Conservation (phyloP, 2,888 invertebrate species). For the Mythimna impura region DNA sequence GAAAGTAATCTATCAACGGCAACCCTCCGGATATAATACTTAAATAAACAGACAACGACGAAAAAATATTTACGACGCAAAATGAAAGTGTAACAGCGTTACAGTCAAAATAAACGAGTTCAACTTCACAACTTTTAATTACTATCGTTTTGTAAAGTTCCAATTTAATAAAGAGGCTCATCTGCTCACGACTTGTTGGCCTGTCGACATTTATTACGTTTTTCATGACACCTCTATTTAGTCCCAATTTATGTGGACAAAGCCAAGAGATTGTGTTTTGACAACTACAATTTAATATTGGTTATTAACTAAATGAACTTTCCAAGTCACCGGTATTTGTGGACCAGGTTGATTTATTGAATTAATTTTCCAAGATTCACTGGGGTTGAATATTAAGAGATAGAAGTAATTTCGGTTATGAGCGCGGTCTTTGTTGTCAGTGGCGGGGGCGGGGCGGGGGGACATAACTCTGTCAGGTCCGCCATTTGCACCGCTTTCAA, state of each 20-base stretch:
- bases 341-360: constrained; percentile 84
- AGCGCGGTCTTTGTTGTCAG: constrained; percentile 82
- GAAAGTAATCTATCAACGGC: constrained; percentile 82
- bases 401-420: constrained; percentile 85
- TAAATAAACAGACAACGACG: constrained; percentile 76
- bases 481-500: constrained; percentile 67
- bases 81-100: constrained; percentile 69
- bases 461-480: constrained; percentile 78
- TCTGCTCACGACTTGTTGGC: constrained; percentile 43
- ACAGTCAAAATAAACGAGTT: constrained; percentile 69
- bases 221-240: constrained; percentile 67
- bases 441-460: constrained; percentile 71
- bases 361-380: constrained; percentile 87
- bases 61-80: constrained; percentile 69
- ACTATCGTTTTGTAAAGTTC: constrained; percentile 65
- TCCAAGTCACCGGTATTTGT: constrained; percentile 79
- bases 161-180: constrained; percentile 66
- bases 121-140: constrained; percentile 72
- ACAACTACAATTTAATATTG: constrained; percentile 77
- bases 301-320: constrained; percentile 78
- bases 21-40: constrained; percentile 79
- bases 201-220: constrained; percentile 66
- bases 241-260: constrained; percentile 72
- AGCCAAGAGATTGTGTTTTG: constrained; percentile 67
- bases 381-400: constrained; percentile 84